These are phyloP conservation scores for Brachylomia viminalis DNA, from an alignment of 2,888 invertebrate species.

Conservation along the genomic window DNA sequence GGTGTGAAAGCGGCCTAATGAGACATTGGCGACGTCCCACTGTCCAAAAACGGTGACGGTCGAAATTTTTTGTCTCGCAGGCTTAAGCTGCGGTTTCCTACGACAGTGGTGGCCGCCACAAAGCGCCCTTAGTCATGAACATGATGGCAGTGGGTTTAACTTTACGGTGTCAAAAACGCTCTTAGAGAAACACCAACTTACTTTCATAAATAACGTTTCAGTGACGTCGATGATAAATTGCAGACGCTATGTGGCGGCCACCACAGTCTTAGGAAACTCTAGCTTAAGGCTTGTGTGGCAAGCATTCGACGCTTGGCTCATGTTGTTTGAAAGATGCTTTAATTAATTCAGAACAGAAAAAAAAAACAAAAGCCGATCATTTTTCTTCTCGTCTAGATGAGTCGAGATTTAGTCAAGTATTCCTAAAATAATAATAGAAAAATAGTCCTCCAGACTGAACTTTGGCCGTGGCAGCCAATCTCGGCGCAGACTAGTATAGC, in stretches of 20 bases:
- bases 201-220: no score
- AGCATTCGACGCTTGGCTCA: background rate
- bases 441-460: background rate
- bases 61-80: background rate
- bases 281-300: background rate
- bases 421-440: background rate
- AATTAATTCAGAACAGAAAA: background rate
- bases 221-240: background rate
- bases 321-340: background rate
- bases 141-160: no score
- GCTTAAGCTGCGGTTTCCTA: background rate
- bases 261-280: background rate
- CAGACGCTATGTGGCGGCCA: background rate
- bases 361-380: background rate
- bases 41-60: background rate
- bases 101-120: no score
- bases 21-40: background rate
- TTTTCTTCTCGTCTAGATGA: background rate
- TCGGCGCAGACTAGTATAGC: background rate
- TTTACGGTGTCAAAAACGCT: no score
- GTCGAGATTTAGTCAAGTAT: background rate
- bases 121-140: no score
- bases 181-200: no score
- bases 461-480: background rate
- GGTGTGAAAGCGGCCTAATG: background rate